Percentiles rank a stretch among this genome's conserved stretches.
Evolutionary conservation across 2,888 invertebrate genomes (phyloP).

Genomic region (Tolmerus cingulatus): DNA sequence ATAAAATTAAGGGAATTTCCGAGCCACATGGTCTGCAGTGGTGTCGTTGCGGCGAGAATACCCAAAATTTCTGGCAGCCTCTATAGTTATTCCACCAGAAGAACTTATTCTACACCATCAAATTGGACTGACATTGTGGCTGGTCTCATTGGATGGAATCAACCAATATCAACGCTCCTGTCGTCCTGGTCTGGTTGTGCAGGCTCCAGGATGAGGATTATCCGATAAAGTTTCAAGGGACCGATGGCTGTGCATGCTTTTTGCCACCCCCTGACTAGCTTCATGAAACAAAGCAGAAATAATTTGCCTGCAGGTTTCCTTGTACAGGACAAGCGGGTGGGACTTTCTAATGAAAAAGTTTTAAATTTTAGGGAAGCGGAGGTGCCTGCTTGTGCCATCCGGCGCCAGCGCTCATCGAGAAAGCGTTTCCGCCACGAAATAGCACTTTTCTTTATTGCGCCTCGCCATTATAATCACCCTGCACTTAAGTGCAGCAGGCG

Average conservation of each 20-base stretch:
- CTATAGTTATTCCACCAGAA: not conserved
- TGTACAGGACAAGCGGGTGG: not conserved
- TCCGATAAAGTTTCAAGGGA: not conserved
- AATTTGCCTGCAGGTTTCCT: not conserved
- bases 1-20: not conserved
- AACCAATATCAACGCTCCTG: not conserved
- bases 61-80: not conserved
- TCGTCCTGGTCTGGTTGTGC: not conserved
- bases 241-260: not conserved
- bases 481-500: not conserved
- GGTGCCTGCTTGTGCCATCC: not conserved
- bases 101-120: not conserved
- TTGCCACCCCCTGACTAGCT: not conserved
- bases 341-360: not conserved
- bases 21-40: not conserved
- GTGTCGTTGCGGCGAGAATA: not conserved
- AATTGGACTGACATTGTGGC: not conserved
- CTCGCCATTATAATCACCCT: not conserved
- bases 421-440: not conserved
- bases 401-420: not conserved
- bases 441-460: not conserved
- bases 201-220: not conserved
- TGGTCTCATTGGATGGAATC: not conserved
- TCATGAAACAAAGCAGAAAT: not conserved
- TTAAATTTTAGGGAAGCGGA: not conserved